These are phyloP conservation scores for Petrocephalus microphthalmus DNA, from an alignment of 2,113 vertebrate genomes.

Conservation along the genomic window DNA sequence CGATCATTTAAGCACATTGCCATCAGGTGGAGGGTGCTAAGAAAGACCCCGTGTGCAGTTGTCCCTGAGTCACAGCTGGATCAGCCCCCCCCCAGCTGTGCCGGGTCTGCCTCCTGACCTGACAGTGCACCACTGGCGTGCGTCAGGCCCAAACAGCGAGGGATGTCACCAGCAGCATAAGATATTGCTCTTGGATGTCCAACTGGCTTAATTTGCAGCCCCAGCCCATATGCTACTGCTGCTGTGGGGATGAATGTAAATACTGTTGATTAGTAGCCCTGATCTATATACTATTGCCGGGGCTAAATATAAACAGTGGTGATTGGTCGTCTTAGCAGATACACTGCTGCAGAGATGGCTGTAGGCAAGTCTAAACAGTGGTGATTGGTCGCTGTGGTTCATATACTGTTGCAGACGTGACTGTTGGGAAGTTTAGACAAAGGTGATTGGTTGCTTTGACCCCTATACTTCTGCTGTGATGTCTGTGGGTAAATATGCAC, in stretches of 20 bases:
- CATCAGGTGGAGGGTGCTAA: background rate
- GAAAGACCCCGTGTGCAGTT: background rate
- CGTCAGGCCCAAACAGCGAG: background rate
- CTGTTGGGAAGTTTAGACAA: slow-evolving; percentile 8
- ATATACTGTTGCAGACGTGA: slow-evolving; percentile 24
- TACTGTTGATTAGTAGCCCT: background rate
- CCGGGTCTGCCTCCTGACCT: background rate
- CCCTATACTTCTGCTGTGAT: background rate
- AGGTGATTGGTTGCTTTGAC: background rate
- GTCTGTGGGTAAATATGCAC: background rate
- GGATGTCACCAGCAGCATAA: background rate
- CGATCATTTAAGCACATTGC: slow-evolving; percentile 11
- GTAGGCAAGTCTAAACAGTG: slow-evolving; percentile 12
- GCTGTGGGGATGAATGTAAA: background rate
- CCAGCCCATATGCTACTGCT: background rate
- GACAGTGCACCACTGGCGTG: background rate
- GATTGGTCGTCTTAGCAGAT: background rate
- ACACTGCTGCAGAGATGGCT: slow-evolving; percentile 7
- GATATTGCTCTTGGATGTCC: background rate
- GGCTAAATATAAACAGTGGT: slow-evolving; percentile 5
- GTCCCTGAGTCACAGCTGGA: background rate
- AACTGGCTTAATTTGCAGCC: background rate
- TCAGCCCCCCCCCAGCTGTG: background rate
- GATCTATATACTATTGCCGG: background rate
- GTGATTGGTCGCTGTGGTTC: background rate